A percentile compares a stretch with the other conserved stretches of the same genome.
Conservation (phyloP, 2,797 vertebrate species). For the Anas bahamensis region DNA sequence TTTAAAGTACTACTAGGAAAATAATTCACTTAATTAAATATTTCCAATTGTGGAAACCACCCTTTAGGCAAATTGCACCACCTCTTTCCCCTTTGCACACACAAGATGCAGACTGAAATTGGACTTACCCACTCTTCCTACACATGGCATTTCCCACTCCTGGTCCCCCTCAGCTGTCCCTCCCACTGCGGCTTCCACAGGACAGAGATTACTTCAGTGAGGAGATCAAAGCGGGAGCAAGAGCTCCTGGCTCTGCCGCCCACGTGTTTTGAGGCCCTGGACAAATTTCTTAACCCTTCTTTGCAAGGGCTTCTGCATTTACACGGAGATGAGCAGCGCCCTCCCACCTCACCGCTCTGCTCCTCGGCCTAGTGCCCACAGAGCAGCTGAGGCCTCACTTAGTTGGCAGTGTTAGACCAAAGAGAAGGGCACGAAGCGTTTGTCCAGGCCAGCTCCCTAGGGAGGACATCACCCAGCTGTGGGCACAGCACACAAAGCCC, state of each 20-base stretch:
- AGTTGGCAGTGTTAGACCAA: not conserved
- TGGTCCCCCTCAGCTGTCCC: not conserved
- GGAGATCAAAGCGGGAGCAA: not conserved
- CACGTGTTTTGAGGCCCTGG: not conserved
- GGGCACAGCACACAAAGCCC: not conserved
- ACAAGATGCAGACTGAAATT: not conserved
- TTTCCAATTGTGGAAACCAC: slow-evolving; percentile 43
- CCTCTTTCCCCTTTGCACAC: not conserved
- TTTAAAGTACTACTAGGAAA: slow-evolving; percentile 64
- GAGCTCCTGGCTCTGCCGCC: not conserved
- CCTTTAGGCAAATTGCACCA: not conserved
- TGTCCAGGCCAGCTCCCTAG: not conserved
- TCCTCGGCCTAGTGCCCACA: not conserved
- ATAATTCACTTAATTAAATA: slow-evolving; percentile 65
- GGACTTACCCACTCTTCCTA: not conserved
- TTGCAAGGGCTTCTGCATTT: not conserved
- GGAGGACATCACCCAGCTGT: not conserved
- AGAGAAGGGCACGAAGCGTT: not conserved
- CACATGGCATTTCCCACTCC: not conserved
- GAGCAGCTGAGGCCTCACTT: not conserved
- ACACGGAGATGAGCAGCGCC: not conserved
- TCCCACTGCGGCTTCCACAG: not conserved
- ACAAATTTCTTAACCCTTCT: not conserved
- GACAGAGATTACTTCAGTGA: not conserved
- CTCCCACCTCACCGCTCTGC: not conserved